Conservation (phyloP, 2,797 vertebrate species). For the Protonibea diacanthus region DNA sequence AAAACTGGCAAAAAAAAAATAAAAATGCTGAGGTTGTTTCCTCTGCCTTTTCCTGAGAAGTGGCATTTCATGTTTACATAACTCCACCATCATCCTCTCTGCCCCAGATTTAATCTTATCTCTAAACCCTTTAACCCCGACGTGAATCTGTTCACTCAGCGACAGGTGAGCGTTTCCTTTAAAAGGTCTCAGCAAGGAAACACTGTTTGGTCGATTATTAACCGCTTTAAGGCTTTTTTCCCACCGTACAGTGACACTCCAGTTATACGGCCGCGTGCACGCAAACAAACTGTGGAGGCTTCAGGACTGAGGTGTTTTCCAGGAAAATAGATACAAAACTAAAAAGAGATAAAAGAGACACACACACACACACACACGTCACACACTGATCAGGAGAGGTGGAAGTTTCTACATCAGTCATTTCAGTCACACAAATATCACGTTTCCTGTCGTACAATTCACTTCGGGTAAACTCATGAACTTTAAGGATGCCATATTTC, state of each 20-base stretch:
- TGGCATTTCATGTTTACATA: not conserved
- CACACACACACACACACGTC: not conserved
- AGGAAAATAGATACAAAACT: not conserved
- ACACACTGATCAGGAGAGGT: not conserved
- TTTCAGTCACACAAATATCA: not conserved
- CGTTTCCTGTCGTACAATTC: constrained; percentile 6
- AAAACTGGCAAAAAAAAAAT: too few relatives aligned
- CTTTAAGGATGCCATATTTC: not conserved
- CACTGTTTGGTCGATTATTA: constrained; percentile 29
- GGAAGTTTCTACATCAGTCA: constrained; percentile 13
- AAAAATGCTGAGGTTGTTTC: not conserved
- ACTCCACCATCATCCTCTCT: not conserved
- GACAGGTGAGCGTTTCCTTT: not conserved
- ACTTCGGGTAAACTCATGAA: not conserved
- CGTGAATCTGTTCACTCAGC: not conserved
- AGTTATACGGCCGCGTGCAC: not conserved
- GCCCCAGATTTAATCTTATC: not conserved
- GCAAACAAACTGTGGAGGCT: not conserved
- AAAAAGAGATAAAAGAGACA: too few relatives aligned
- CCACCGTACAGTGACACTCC: not conserved
- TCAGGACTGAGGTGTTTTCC: constrained; percentile 36
- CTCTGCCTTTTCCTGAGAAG: not conserved
- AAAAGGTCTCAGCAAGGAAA: constrained; percentile 9
- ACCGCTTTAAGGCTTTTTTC: constrained; percentile 8
- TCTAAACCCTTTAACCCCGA: not conserved